A percentile compares a stretch with the other conserved stretches of the same genome.
Conservation (phyloP, 1,140 invertebrate genomes). For the Mamestra configurata region DNA sequence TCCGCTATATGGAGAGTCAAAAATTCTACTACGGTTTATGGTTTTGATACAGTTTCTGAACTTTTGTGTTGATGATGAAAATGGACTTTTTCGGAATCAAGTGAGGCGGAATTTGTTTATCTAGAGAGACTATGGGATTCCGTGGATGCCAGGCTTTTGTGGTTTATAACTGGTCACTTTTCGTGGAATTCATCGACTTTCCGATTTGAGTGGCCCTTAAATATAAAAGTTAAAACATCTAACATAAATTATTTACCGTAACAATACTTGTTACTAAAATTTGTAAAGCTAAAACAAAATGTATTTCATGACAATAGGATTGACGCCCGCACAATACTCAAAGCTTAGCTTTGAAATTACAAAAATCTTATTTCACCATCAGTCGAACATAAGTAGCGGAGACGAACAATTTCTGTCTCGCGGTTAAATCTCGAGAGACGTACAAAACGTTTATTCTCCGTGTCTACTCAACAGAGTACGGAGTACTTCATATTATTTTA, state of each 20-base stretch:
- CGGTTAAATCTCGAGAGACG: constrained; percentile 44
- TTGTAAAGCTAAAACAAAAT: neutral
- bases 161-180: neutral
- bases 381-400: constrained; percentile 43
- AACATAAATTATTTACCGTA: neutral
- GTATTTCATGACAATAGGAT: constrained; percentile 32
- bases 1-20: constrained; percentile 26
- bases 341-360: constrained; percentile 45
- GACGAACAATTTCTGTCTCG: constrained; percentile 43
- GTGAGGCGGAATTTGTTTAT: neutral
- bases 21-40: constrained; percentile 32
- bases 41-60: constrained; percentile 27
- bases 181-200: neutral
- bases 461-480: constrained; percentile 7
- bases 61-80: constrained; percentile 16
- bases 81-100: neutral
- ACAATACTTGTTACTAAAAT: neutral
- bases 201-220: no score
- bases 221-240: neutral
- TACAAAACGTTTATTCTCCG: constrained; percentile 49
- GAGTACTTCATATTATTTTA: constrained; percentile 39
- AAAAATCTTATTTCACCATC: constrained; percentile 44
- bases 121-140: neutral
- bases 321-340: constrained; percentile 35
- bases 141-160: neutral